Base-by-base conservation (phyloP, 2,113 vertebrate species). In the Callipepla californica region DNA sequence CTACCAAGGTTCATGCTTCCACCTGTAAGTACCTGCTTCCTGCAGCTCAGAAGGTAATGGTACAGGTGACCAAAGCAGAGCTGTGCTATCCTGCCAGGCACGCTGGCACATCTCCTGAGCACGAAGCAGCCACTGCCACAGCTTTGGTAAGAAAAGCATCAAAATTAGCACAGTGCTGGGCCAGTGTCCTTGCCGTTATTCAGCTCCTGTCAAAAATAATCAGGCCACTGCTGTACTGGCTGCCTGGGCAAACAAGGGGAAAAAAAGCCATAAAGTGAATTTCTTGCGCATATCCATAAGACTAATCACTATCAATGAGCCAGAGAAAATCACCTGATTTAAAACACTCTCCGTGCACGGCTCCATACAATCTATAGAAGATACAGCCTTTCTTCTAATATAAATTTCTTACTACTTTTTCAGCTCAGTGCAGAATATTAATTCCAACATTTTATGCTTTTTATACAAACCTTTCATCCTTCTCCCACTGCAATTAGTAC, bases 191-290 rank as follows among this genome's bases (percentile, higher is more conserved):
- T 70, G 16, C 42, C 30, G 51, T 34, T 63, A 48, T 6, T 59
- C 68, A 66, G 65, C 77, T 63, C 86, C 26, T 91, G 74, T 79
- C 89, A 88, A 67, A 92, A 90, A 87, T 15, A 90, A 95, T 90
- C 89, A 95, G 89, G 93, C 81, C 80, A 72, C 0, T 15, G 73
- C 59, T 34, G 38, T 20, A 50, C 38, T 28, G 75, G 79, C 92
- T 72, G 82, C 85, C 58, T 18, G 44, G 84, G 87, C 42, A 30
- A 34, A 87, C 0, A 11, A 59, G 13, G 15, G 13, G 0, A 1
- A 25, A 26, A 28, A 26, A 23, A 38, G 2, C 1, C 69, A 55
- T 32, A 68, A 12, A 85, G 28, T 18, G 40, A 40, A 40, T 40
- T 9, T 40, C 40, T 40, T 40, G 40, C 11, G 12, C 40, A 40